Conservation (phyloP, 2,113 vertebrate species). For the Colistium nudipinnis region DNA sequence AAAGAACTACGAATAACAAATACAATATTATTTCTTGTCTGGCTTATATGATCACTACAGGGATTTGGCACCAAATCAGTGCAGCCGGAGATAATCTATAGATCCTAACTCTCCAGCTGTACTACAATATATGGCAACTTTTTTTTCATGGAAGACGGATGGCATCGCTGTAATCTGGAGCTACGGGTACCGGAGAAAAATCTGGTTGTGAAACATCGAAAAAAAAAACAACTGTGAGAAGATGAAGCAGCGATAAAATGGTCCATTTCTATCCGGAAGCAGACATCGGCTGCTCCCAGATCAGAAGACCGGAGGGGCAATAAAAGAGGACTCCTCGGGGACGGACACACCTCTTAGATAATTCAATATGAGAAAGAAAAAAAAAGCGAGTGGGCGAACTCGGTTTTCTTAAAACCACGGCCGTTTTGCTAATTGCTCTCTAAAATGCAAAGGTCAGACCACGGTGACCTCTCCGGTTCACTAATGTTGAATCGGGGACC, state of each 20-base stretch:
- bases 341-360: neutral
- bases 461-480: too few species aligned
- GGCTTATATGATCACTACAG: neutral
- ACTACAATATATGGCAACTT: neutral
- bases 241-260: neutral
- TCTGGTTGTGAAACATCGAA: neutral
- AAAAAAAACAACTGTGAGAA: neutral
- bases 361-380: neutral
- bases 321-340: constrained; percentile 3
- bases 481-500: too few species aligned
- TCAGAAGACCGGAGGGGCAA: neutral
- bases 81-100: constrained; percentile 5
- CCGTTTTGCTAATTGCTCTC: neutral
- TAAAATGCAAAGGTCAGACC: neutral
- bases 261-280: neutral
- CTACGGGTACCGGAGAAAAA: neutral
- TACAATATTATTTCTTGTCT: neutral
- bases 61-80: neutral
- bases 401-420: neutral
- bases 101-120: neutral
- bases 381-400: too few species aligned
- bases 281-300: constrained; percentile 14
- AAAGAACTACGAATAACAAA: neutral
- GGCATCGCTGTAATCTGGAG: neutral
- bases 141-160: neutral